Base-by-base conservation (phyloP, 2,113 vertebrate species). In the Amblyornis subalaris region DNA sequence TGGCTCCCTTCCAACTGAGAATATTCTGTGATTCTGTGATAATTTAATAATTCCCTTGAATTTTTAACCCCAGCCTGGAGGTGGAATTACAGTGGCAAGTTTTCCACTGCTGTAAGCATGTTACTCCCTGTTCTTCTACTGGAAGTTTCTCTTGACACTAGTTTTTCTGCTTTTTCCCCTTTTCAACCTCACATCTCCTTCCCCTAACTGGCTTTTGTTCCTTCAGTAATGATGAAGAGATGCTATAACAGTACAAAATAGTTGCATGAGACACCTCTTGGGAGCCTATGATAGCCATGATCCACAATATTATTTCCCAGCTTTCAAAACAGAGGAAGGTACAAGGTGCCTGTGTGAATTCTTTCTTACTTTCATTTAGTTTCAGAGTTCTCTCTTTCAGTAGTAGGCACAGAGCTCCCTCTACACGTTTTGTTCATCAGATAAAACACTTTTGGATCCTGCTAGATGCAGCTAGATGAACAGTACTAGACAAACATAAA, bases 401-500 rank as follows among this genome's bases (percentile, higher is more conserved):
- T 48, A 70, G 70, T 45, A 91, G 81, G 42, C 66, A 91, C 53
- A 88, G 72, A 92, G 93, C 81, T 94, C 85, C 94, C 88, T 94
- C 89, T 96, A 82, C 61, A 81, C 21, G 1, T 88, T 93, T 91
- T 83, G 70, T 90, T 70, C 87, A 71, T 86, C 70, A 91, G 84
- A 95, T 85, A 67, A 88, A 95, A 88, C 45, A 57, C 36, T 82
- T 89, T 53, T 20, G 81, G 72, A 93, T 93, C 53, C 78, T 85
- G 83, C 85, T 87, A 88, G 94, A 87, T 91, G 58, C 80, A 80
- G 61, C 80, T 70, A 92, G 93, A 85, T 95, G 87, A 84, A 95
- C 97, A 94, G 94, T 89, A 88, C 80, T 90, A 96, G 95, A 95
- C 89, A 97, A 95, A 71, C 77, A 85, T 85, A 88, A 97, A 94